A percentile compares a stretch with the other conserved stretches of the same genome.
Evolutionary conservation across 2,113 vertebrate species (phyloP).

Genomic region (Misgurnus mizolepis): DNA sequence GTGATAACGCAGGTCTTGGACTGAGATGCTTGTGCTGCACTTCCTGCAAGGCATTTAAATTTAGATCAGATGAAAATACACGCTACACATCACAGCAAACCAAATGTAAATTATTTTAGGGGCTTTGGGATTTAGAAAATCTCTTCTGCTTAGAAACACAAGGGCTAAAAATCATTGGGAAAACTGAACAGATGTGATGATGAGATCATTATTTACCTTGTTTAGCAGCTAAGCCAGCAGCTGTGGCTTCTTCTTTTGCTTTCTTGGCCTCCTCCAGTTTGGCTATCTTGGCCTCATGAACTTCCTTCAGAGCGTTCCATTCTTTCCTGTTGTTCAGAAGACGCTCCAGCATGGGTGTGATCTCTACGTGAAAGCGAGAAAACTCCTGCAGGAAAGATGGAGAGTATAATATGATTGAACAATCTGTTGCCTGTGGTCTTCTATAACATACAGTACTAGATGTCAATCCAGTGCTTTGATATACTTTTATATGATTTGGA

Average conservation of each 20-base stretch:
- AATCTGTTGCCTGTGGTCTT: no score
- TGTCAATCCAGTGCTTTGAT: background rate
- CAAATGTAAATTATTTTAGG: background rate
- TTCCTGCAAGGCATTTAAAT: conserved; percentile 51
- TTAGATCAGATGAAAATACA: background rate
- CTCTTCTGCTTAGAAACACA: no score
- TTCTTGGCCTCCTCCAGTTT: conserved; percentile 70
- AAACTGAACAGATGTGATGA: no score
- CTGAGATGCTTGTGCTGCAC: conserved; percentile 57
- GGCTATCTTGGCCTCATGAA: conserved; percentile 75
- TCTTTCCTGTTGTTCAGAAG: conserved; percentile 82
- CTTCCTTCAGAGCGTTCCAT: conserved; percentile 79
- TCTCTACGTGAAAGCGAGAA: conserved; percentile 79
- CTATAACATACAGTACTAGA: background rate
- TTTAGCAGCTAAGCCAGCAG: conserved; percentile 38
- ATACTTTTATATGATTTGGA: background rate
- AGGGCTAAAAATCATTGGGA: no score
- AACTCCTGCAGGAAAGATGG: conserved; percentile 72
- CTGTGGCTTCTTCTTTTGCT: conserved; percentile 66
- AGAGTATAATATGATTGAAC: no score
- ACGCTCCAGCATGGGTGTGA: conserved; percentile 80
- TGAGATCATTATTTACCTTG: conserved; percentile 62
- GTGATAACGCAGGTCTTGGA: conserved; percentile 75
- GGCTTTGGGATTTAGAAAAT: no score
- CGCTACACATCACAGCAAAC: background rate